These are phyloP conservation scores for Scartelaos histophorus DNA, from an alignment of 2,113 vertebrate species.

Conservation along the genomic window DNA sequence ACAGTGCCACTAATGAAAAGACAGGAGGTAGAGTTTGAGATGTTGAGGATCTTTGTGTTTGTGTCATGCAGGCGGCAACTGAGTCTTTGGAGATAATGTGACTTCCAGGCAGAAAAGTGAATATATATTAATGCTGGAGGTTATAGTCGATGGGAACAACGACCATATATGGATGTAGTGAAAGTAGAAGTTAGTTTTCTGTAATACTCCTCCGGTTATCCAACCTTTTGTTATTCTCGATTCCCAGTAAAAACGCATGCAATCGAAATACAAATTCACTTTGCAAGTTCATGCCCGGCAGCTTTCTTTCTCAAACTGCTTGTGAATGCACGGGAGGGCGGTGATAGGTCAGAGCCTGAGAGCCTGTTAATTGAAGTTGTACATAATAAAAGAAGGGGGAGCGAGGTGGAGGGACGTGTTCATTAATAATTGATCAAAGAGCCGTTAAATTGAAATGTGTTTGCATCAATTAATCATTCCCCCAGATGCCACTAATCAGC, in stretches of 20 bases:
- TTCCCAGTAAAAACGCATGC: not conserved
- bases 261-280: not conserved
- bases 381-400: conserved; percentile 59
- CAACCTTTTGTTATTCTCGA: not conserved
- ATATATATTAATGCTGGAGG: too few relatives aligned
- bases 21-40: not conserved
- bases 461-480: conserved; percentile 76
- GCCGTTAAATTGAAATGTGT: conserved; percentile 73
- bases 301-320: conserved; percentile 22
- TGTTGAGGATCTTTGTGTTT: not conserved
- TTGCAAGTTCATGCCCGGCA: conserved; percentile 13
- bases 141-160: not conserved
- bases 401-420: conserved; percentile 21
- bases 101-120: not conserved
- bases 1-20: not conserved
- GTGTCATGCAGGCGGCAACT: not conserved
- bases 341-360: conserved; percentile 44
- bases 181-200: not conserved
- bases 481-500: conserved; percentile 71
- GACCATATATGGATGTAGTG: not conserved
- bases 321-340: conserved; percentile 28
- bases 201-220: too few relatives aligned
- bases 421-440: conserved; percentile 75
- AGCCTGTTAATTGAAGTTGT: conserved; percentile 61
- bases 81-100: not conserved